These are phyloP conservation scores for Coluber constrictor DNA, from an alignment of 2,797 vertebrate species.

Conservation along the genomic window DNA sequence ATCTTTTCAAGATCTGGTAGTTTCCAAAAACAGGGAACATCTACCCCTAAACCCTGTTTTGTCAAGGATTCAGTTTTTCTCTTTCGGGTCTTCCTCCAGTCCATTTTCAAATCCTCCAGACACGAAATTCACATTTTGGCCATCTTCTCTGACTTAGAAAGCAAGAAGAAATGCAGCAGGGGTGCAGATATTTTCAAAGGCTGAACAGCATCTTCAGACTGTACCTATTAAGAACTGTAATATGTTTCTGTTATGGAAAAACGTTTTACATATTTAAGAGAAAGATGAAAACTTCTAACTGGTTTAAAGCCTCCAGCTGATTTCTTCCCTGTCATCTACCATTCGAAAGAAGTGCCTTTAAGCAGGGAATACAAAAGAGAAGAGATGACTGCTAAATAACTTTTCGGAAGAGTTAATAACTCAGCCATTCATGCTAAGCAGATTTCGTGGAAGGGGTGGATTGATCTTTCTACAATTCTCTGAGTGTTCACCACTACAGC, in stretches of 20 bases:
- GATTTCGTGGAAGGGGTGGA: not conserved
- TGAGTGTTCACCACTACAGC: not conserved
- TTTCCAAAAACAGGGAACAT: not conserved
- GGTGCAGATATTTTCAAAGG: not conserved
- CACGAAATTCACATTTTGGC: not conserved
- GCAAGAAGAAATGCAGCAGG: not conserved
- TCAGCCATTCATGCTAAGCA: not conserved
- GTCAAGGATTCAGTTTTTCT: not conserved
- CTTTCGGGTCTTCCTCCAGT: not conserved
- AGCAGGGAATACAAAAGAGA: not conserved
- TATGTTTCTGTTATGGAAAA: not conserved
- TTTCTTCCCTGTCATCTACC: not conserved
- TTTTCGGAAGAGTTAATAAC: not conserved
- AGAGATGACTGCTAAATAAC: not conserved
- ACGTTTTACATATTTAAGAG: conserved; percentile 6
- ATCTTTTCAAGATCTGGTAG: not conserved
- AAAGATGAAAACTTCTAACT: not conserved
- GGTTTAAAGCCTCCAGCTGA: not conserved
- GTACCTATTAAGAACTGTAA: not conserved
- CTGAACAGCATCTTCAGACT: not conserved
- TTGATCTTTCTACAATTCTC: not conserved
- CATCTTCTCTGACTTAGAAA: not conserved
- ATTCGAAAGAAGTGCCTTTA: not conserved
- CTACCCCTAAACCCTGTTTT: not conserved
- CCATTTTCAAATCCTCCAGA: not conserved